Evolutionary conservation across 2,888 invertebrate genomes (phyloP).

Genomic region (Clunio marinus): DNA sequence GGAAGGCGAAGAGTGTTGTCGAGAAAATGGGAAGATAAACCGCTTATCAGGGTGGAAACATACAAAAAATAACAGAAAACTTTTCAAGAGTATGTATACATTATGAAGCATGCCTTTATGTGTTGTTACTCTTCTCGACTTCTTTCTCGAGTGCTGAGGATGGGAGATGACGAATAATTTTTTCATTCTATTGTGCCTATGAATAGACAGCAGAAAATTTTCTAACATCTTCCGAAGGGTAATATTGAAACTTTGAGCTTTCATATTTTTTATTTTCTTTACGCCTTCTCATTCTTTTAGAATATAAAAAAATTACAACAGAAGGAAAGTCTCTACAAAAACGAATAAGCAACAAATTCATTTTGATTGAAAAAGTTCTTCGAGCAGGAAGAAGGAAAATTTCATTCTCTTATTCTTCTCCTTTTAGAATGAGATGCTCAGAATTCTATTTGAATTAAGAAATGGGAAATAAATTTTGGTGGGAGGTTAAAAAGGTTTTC

Average conservation of each 20-base stretch:
- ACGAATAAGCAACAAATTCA: not conserved
- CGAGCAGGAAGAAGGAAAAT: not conserved
- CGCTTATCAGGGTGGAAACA: slow-evolving; percentile 43
- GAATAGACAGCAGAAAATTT: not conserved
- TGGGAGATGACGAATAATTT: slow-evolving; percentile 7
- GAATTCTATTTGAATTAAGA: no score
- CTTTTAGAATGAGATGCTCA: no score
- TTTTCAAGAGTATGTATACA: slow-evolving; percentile 36
- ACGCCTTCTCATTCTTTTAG: slow-evolving; percentile 5
- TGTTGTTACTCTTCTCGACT: slow-evolving; percentile 27
- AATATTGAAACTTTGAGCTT: slow-evolving; percentile 6
- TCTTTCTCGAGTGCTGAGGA: slow-evolving; percentile 2
- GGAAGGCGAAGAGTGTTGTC: slow-evolving; percentile 12
- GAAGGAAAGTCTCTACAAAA: not conserved
- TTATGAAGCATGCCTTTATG: slow-evolving; percentile 33
- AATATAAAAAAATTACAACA: not conserved
- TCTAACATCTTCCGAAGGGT: not conserved
- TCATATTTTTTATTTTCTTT: not conserved
- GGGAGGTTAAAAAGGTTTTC: no score
- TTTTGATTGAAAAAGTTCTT: slow-evolving; percentile 26
- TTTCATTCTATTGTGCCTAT: slow-evolving; percentile 8
- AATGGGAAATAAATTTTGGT: no score
- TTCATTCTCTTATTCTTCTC: not conserved
- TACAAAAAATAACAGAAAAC: slow-evolving; percentile 27
- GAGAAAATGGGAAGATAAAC: slow-evolving; percentile 46